phyloP scores from a whole-genome alignment of 2,113 vertebrate genomes.

The Butastur rufipennis region DNA sequence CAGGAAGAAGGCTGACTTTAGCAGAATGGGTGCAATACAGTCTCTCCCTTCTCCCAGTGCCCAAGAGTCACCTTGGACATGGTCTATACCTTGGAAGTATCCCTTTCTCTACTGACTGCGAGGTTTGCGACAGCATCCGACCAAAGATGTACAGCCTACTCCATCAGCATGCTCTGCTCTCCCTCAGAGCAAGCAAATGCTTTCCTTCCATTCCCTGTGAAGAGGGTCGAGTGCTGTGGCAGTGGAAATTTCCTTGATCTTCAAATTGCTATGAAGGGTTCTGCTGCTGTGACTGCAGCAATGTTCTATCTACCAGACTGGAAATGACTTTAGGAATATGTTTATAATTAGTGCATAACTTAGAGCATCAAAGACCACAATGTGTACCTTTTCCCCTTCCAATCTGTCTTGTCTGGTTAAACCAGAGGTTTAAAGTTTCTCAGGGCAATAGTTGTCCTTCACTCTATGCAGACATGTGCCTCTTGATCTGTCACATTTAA shows the following conservation, averaged over 20 bases:
- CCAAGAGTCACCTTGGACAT: too few relatives aligned
- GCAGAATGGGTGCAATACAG: background rate
- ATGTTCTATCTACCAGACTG: background rate
- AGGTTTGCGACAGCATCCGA: background rate
- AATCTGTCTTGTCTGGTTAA: background rate
- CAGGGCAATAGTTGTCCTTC: background rate
- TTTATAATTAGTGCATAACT: background rate
- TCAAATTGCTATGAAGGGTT: background rate
- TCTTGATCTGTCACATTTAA: background rate
- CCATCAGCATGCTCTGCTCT: background rate
- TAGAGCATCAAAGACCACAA: background rate
- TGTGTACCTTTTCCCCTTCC: background rate
- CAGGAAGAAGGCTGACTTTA: background rate
- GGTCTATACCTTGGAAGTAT: background rate
- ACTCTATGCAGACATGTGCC: background rate
- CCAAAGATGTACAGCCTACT: background rate
- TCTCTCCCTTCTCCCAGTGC: background rate
- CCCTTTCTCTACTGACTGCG: background rate
- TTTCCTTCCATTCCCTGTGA: background rate
- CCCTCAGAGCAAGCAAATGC: background rate
- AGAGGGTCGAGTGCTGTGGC: background rate
- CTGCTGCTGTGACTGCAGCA: background rate
- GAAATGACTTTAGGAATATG: background rate
- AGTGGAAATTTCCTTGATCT: constrained; percentile 16
- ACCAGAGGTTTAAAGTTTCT: constrained; percentile 2